Evolutionary conservation across 2,888 invertebrate species (phyloP), one percentile per base, ranked within the genome.

Genomic region (Caenorhabditis afra): DNA sequence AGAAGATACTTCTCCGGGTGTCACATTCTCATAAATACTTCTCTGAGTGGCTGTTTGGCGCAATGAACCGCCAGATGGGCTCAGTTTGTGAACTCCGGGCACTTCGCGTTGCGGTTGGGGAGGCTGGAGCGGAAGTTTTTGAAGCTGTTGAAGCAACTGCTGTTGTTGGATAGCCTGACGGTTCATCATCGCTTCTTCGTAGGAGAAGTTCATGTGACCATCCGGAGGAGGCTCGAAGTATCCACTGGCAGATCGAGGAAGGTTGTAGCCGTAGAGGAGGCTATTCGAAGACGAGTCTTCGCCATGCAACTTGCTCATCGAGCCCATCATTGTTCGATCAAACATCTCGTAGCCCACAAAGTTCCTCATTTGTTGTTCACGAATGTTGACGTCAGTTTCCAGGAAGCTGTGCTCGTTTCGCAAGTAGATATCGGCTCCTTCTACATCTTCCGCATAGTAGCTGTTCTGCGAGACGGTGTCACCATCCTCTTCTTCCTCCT

Each of bases 181-280:
- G 23, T 68, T 74, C 14, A 61, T 49, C 7, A 67, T 73, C 0
- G 84, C 84, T 49, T 81, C 71, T n/a, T 81, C 79, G 50, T 84
- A 84, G 4, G 81, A 81, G 16, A 74, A 58, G 16, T 74, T 68
- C 76, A 82, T 81, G 20, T 78, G 55, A 1, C 67, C 57, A 37
- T 78, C 75, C 7, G 71, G 70, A 8, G 70, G 70, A 7, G 67
- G 68, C 12, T 87, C 87, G 23, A 86, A 81, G 52, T 87, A 87
- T 20, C 87, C 87, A 50, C 83, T 83, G 14, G 87, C 87, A 22
- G 82, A 82, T 37, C 87, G 58, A 0, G 87, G 87, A 10, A 86
- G 78, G 4, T 76, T 66, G n/a, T 70, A 67, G 12, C 65, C 68
- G 1, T 71, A 79, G 5, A 77, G 44, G 1, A 80, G 70, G n/a